A percentile compares a stretch with the other conserved stretches of the same genome.
These are phyloP conservation scores for Nothobranchius furzeri DNA, from an alignment of 2,113 vertebrate genomes.

Conservation along the genomic window DNA sequence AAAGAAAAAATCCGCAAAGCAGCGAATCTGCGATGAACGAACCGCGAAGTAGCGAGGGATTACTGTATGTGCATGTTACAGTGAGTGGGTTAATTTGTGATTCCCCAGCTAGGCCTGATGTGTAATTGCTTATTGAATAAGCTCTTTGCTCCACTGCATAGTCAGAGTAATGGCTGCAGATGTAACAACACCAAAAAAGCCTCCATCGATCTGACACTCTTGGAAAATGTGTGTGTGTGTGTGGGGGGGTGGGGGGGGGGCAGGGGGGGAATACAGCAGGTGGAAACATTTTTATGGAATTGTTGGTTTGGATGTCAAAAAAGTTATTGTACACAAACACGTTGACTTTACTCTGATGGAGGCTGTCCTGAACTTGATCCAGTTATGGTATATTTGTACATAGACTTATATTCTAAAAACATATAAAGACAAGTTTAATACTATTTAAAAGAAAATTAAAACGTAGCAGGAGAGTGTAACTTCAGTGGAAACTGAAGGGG, in stretches of 20 bases:
- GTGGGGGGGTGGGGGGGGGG: too few relatives aligned
- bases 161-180: slow-evolving; percentile 54
- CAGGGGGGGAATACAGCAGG: too few relatives aligned
- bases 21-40: too few relatives aligned
- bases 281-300: neutral
- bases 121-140: slow-evolving; percentile 45
- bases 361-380: neutral
- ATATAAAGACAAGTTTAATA: too few relatives aligned
- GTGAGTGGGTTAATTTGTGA: slow-evolving; percentile 4
- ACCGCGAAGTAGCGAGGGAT: too few relatives aligned
- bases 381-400: too few relatives aligned
- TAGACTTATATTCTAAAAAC: too few relatives aligned
- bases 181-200: slow-evolving; percentile 40
- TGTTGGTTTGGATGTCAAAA: neutral
- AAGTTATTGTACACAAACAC: too few relatives aligned
- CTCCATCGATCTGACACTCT: slow-evolving; percentile 37
- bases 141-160: slow-evolving; percentile 31
- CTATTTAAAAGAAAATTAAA: too few relatives aligned
- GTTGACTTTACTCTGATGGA: too few relatives aligned
- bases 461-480: neutral
- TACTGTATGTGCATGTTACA: slow-evolving; percentile 8
- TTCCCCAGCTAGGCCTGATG: slow-evolving; percentile 12
- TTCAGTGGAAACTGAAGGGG: neutral
- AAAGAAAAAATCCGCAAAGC: too few relatives aligned
- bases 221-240: neutral